phyloP scores from a whole-genome alignment of 2,888 invertebrate genomes.

The Lasioglossum calceatum region DNA sequence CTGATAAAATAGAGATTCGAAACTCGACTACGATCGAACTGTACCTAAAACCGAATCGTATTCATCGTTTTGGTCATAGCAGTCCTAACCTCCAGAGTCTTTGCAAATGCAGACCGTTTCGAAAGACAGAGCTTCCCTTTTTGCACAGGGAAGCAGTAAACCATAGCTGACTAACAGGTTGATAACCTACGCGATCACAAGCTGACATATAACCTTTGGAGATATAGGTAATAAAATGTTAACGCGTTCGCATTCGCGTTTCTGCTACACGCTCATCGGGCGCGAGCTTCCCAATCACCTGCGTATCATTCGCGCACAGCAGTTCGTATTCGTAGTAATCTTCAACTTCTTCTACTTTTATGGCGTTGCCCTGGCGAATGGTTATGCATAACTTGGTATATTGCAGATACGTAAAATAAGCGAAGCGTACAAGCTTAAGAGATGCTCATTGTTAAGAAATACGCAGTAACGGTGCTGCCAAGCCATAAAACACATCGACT shows the following conservation, averaged over 20 bases:
- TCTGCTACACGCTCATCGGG: constrained; percentile 35
- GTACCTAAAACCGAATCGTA: not conserved
- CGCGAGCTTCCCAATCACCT: not conserved
- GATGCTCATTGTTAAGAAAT: constrained; percentile 69
- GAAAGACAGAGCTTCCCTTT: constrained; percentile 24
- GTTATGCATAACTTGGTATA: constrained; percentile 68
- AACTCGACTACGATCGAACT: not conserved
- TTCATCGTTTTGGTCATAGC: not conserved
- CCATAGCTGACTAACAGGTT: not conserved
- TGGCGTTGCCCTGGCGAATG: constrained; percentile 55
- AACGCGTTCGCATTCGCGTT: constrained; percentile 35
- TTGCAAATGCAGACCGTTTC: constrained; percentile 8
- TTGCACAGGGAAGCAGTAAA: constrained; percentile 15
- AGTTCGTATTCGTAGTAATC: constrained; percentile 43
- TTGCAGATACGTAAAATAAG: constrained; percentile 68
- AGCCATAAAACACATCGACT: constrained; percentile 76
- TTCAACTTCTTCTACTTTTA: constrained; percentile 61
- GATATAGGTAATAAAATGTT: constrained; percentile 51
- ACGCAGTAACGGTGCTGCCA: constrained; percentile 70
- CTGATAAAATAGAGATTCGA: not conserved
- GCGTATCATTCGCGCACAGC: constrained; percentile 16
- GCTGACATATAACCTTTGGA: constrained; percentile 34
- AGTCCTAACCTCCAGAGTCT: not conserved
- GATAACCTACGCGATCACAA: constrained; percentile 34
- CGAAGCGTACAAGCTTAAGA: constrained; percentile 64